These are phyloP conservation scores for Charina bottae DNA, from an alignment of 2,113 vertebrate species.

Conservation along the genomic window DNA sequence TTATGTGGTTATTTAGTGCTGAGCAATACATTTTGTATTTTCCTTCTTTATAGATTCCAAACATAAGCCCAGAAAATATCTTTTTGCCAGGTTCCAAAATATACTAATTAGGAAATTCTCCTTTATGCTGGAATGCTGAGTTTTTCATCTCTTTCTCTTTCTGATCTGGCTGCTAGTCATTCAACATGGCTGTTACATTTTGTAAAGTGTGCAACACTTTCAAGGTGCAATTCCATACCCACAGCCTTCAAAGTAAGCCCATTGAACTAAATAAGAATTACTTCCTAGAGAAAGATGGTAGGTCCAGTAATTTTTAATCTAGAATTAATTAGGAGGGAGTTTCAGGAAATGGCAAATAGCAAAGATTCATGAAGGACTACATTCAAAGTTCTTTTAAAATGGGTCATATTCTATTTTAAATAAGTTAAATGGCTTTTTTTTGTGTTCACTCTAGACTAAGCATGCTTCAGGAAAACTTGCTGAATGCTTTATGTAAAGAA, in stretches of 20 bases:
- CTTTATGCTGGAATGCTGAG: neutral
- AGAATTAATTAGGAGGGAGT: constrained; percentile 45
- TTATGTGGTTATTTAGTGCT: neutral
- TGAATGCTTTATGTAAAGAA: constrained; percentile 62
- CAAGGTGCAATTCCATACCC: neutral
- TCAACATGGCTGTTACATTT: neutral
- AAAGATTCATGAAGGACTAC: neutral
- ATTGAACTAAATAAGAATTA: neutral
- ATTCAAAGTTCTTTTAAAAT: constrained; percentile 14
- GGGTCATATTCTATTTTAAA: constrained; percentile 47
- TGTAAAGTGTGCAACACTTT: neutral
- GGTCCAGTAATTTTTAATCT: constrained; percentile 40
- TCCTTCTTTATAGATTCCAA: neutral
- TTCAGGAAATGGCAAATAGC: constrained; percentile 43
- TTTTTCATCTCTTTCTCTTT: neutral
- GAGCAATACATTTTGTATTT: neutral
- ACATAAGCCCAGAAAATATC: neutral
- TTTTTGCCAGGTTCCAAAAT: neutral
- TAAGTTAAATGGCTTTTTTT: constrained; percentile 45
- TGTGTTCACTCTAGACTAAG: constrained; percentile 54
- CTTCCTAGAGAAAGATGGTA: neutral
- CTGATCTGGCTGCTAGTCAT: neutral
- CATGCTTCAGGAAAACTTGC: constrained; percentile 36
- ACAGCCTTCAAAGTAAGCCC: neutral
- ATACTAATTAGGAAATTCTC: neutral